phyloP scores from a whole-genome alignment of 2,113 vertebrate genomes.

The Campylomormyrus tamandua region DNA sequence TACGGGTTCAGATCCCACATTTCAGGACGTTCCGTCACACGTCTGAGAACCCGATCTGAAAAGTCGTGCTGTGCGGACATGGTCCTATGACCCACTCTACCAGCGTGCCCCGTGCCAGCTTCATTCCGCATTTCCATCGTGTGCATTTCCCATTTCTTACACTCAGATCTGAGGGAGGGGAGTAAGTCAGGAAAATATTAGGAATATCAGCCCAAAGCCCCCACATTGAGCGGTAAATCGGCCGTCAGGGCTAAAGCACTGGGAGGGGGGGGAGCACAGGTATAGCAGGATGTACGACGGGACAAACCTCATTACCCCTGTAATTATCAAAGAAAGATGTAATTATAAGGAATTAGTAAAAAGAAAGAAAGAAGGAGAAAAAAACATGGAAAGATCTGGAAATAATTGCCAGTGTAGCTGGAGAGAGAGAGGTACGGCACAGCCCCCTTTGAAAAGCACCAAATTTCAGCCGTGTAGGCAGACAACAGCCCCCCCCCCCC shows the following conservation, averaged over 20 bases:
- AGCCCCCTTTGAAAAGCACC: constrained; percentile 23
- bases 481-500: constrained; percentile 11
- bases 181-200: neutral
- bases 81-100: neutral
- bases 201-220: neutral
- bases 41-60: neutral
- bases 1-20: neutral
- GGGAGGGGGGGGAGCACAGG: too few relatives aligned
- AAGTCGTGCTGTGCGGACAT: neutral
- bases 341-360: neutral
- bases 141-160: neutral
- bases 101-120: neutral
- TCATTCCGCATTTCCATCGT: neutral
- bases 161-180: neutral
- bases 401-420: constrained; percentile 32
- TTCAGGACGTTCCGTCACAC: neutral
- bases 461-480: constrained; percentile 26
- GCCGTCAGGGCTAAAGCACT: neutral
- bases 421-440: constrained; percentile 1
- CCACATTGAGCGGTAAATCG: neutral
- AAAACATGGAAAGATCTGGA: constrained; percentile 18
- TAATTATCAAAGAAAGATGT: constrained; percentile 13
- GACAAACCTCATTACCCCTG: neutral
- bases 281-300: neutral
- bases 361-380: neutral